Evolutionary conservation across 2,797 vertebrate species (phyloP).

Genomic region (Tachyglossus aculeatus): DNA sequence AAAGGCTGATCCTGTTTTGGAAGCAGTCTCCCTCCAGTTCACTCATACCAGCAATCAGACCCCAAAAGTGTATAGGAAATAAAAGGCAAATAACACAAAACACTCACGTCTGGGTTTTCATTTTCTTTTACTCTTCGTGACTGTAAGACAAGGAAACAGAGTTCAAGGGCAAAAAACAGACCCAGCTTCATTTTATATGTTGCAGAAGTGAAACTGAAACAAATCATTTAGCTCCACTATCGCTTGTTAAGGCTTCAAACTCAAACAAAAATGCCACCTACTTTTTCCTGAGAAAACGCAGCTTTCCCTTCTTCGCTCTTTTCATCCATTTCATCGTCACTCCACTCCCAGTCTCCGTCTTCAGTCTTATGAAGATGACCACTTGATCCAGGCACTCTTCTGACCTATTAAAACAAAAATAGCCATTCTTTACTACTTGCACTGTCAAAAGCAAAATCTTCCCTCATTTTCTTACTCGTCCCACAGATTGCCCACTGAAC

Average conservation of each 20-base stretch:
- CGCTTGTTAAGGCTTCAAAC: background rate
- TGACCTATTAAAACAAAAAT: constrained; percentile 79
- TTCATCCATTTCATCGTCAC: constrained; percentile 95
- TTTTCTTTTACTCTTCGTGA: constrained; percentile 93
- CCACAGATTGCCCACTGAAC: background rate
- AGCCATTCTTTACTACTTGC: constrained; percentile 5
- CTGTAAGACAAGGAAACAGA: constrained; percentile 77
- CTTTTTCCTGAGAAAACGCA: constrained; percentile 91
- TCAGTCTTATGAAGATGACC: constrained; percentile 97
- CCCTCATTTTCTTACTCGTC: too few relatives aligned
- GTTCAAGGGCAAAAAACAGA: constrained; percentile 14
- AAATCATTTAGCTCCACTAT: background rate
- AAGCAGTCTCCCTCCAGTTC: too few relatives aligned
- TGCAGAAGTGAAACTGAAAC: background rate
- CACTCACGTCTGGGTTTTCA: constrained; percentile 78
- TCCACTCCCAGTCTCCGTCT: constrained; percentile 99
- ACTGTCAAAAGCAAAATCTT: too few relatives aligned
- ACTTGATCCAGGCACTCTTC: constrained; percentile 94
- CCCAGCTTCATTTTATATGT: background rate
- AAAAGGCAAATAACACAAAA: constrained; percentile 7
- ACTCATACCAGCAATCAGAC: too few relatives aligned
- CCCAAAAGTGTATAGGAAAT: background rate
- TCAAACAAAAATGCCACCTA: constrained; percentile 37
- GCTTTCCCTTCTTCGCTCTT: constrained; percentile 93
- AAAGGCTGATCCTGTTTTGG: background rate